Conservation (phyloP, 2,797 vertebrate species). For the Gallinago solitaria region DNA sequence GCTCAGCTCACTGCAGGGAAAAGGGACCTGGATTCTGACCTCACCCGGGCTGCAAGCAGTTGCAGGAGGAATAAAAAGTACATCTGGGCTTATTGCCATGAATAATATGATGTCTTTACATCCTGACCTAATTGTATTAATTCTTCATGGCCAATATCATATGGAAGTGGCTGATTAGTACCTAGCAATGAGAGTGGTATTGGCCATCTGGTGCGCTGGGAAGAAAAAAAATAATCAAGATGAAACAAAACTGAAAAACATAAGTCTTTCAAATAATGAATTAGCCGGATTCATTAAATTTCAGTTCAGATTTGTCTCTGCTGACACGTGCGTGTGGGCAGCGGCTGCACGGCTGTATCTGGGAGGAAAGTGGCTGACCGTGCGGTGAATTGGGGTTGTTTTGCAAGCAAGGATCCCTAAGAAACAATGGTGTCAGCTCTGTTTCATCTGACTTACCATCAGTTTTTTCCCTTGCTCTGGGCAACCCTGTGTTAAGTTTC, state of each 20-base stretch:
- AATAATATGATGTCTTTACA: slow-evolving; percentile 60
- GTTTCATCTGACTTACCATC: not conserved
- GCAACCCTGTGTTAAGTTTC: not conserved
- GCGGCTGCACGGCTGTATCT: not conserved
- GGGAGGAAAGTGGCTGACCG: not conserved
- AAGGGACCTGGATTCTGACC: slow-evolving; percentile 2
- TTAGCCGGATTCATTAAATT: slow-evolving; percentile 52
- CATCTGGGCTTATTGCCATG: slow-evolving; percentile 57
- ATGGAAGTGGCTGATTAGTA: slow-evolving; percentile 51
- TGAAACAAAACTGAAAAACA: slow-evolving; percentile 29
- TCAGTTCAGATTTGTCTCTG: slow-evolving; percentile 21
- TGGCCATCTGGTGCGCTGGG: slow-evolving; percentile 45
- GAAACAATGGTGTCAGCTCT: not conserved
- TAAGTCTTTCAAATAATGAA: slow-evolving; percentile 51
- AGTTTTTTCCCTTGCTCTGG: not conserved
- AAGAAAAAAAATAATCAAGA: not conserved
- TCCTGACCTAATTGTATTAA: slow-evolving; percentile 67
- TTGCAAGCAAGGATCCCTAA: not conserved
- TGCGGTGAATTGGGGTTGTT: not conserved
- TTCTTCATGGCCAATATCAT: slow-evolving; percentile 63
- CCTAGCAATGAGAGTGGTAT: slow-evolving; percentile 26
- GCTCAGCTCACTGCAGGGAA: not conserved
- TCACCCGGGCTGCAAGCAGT: not conserved
- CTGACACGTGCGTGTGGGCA: not conserved
- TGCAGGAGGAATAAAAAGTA: slow-evolving; percentile 24